phyloP scores from a whole-genome alignment of 2,888 invertebrate genomes.

The Bellardia pandia region DNA sequence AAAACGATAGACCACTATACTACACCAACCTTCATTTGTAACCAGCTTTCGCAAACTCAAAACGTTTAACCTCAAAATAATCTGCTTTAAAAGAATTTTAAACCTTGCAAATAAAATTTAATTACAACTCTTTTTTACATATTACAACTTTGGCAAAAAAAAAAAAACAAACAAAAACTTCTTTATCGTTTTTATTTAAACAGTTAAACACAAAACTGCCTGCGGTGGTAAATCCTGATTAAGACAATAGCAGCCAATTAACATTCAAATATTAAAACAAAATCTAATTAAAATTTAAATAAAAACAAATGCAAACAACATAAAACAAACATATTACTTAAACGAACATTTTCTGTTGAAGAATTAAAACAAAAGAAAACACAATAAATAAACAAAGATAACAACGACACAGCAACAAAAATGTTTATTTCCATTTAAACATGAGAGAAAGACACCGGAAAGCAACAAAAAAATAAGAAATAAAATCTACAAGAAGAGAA shows the following conservation, averaged over 20 bases:
- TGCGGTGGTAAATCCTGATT: not conserved
- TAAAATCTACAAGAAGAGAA: not conserved
- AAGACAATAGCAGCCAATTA: slow-evolving; percentile 12
- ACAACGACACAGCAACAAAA: not conserved
- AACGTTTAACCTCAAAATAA: no score
- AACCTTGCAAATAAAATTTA: no score
- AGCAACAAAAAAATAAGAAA: not conserved
- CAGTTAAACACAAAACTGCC: not conserved
- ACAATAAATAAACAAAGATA: not conserved
- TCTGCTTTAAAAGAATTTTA: no score
- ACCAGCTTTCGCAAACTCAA: no score
- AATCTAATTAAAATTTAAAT: slow-evolving; percentile 23
- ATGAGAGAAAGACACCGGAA: not conserved
- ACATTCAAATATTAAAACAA: not conserved
- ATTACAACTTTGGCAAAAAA: no score
- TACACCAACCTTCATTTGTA: no score
- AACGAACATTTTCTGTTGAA: not conserved
- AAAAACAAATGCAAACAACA: not conserved
- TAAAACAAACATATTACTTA: not conserved
- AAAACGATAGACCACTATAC: no score
- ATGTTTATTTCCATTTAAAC: not conserved
- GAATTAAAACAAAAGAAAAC: not conserved
- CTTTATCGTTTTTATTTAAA: not conserved
- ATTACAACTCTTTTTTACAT: no score
- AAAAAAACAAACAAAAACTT: not conserved